A percentile compares a stretch with the other conserved stretches of the same genome.
Evolutionary conservation across 92 coral and sea anemone genomes (phyloP).

Genomic region (Siderastrea siderea): DNA sequence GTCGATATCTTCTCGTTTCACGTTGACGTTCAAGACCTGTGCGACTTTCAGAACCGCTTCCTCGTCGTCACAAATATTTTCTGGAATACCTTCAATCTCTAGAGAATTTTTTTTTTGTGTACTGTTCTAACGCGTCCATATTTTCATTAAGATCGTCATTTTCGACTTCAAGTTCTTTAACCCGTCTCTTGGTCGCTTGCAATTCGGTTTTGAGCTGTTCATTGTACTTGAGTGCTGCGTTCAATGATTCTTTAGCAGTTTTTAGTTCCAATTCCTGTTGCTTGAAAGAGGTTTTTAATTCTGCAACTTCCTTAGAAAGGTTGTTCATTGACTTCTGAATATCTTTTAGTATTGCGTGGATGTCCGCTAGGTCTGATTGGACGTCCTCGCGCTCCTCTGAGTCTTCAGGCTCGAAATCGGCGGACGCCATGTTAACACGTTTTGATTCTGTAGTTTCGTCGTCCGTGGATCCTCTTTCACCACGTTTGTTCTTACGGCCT

Average conservation of each 20-base stretch:
- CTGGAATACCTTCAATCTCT: too few relatives aligned
- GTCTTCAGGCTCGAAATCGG: too few relatives aligned
- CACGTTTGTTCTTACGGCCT: background rate
- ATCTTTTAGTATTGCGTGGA: background rate
- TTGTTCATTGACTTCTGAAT: background rate
- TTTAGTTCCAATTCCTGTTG: background rate
- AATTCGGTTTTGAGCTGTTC: too few relatives aligned
- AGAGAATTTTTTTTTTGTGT: too few relatives aligned
- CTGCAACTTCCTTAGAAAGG: background rate
- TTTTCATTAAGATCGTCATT: too few relatives aligned
- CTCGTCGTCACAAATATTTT: too few relatives aligned
- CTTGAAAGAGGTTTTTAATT: background rate
- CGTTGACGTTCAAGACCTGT: background rate
- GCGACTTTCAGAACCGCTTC: background rate
- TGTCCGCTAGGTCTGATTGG: background rate
- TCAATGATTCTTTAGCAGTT: background rate
- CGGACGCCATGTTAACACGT: background rate
- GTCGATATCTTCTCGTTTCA: background rate
- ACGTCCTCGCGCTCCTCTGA: too few relatives aligned
- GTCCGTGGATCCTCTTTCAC: conserved; percentile 2
- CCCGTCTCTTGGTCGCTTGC: too few relatives aligned
- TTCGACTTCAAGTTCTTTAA: too few relatives aligned
- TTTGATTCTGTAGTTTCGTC: background rate
- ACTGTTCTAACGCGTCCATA: too few relatives aligned
- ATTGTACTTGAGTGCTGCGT: background rate